These are phyloP conservation scores for Calliopsis andreniformis DNA, from an alignment of 1,140 invertebrate genomes.

Conservation along the genomic window DNA sequence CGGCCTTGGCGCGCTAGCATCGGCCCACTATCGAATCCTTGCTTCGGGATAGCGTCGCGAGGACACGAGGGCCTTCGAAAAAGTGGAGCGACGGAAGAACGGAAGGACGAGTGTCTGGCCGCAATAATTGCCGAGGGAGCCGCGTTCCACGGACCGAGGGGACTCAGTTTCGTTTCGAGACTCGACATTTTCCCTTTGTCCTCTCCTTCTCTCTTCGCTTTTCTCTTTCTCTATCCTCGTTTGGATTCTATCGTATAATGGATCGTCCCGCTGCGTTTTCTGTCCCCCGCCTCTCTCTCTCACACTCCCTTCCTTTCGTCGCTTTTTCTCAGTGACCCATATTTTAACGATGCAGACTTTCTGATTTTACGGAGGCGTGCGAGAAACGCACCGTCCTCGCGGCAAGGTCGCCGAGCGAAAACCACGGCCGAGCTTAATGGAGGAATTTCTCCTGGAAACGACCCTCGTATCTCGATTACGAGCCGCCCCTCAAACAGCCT, in stretches of 20 bases:
- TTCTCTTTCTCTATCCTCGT: not conserved
- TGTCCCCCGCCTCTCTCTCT: no score
- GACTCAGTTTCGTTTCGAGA: conserved; percentile 16
- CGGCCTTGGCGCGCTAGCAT: conserved; percentile 7
- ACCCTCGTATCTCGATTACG: not conserved
- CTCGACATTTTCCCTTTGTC: no score
- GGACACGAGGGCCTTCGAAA: not conserved
- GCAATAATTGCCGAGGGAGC: not conserved
- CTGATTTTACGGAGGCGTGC: not conserved
- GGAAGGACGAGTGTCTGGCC: not conserved
- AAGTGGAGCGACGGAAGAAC: not conserved
- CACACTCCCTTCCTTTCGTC: not conserved
- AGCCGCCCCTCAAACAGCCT: no score
- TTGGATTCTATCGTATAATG: conserved; percentile 29
- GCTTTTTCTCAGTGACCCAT: conserved; percentile 15
- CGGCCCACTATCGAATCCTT: not conserved
- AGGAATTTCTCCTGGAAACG: no score
- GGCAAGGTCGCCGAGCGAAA: not conserved
- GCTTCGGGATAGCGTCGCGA: no score
- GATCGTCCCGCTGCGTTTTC: no score
- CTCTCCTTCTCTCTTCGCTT: no score
- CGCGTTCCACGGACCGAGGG: not conserved
- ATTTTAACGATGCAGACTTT: conserved; percentile 31
- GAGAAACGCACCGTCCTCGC: not conserved
- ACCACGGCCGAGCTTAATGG: not conserved